Evolutionary conservation across 2,113 vertebrate species (phyloP), one percentile per base, ranked within the genome.

Genomic region (Toxostoma redivivum): DNA sequence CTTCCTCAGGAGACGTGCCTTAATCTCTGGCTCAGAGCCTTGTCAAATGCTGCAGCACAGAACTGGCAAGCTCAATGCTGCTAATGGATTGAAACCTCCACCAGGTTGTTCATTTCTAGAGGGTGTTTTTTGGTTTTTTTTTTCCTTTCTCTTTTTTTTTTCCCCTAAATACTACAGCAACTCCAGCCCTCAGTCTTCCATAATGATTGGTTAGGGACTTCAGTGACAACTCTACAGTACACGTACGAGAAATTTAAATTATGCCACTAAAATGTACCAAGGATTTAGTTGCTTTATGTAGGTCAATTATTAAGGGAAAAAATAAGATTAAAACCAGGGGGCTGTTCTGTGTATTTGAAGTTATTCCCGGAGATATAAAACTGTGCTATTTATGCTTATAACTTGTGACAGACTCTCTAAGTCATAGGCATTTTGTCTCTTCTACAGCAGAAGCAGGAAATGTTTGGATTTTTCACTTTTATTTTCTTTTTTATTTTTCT

Each of bases 71-170:
- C 95, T 86, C 82, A 65, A 3, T 60, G 73, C 84, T 96, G 70
- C 88, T 97, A 97, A 92, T 96, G 92, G 97, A 82, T 92, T 95
- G 82, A 97, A 95, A 96, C 95, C 88, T 97, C 90, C 90, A 97
- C 94, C 91, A 95, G 82, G 90, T 96, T 98, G 62, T 95, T 97
- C 69, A 95, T 95, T 96, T 94, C 51, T 90, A 95, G 73, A 79
- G 70, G 62, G 9, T 3, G 11, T 44, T 28, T 9, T 31, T 25
- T 45, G 12, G 13, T 48, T 15, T 45, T 56, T 23, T 40, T 19
- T 24, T 25, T 51, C 50, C 50, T 27, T 51, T 51, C 15, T 16
- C 25, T 50, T 47, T 16, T 31, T 31, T 6, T 23, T 8, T 5
- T 2, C 5, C 17, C 51, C 33, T 7, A 62, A 93, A 84, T 76